Evolutionary conservation across 2,797 vertebrate species (phyloP).

Genomic region (Falco novaeseelandiae): DNA sequence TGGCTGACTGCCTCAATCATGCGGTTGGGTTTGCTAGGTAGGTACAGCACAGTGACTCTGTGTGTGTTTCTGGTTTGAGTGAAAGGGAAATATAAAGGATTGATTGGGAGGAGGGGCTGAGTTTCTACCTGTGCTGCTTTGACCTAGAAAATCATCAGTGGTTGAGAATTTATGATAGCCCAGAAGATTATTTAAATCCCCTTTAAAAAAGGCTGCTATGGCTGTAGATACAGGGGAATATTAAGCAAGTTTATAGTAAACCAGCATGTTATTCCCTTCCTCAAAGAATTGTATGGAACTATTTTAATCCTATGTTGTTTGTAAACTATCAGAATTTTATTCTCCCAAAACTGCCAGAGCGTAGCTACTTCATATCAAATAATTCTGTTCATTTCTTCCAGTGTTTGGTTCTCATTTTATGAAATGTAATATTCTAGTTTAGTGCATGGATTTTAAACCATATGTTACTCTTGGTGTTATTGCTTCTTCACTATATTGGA

Average conservation of each 20-base stretch:
- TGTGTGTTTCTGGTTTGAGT: neutral
- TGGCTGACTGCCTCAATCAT: constrained; percentile 94
- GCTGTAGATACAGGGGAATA: neutral
- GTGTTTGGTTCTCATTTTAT: neutral
- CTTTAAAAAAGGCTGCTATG: neutral
- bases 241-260: neutral
- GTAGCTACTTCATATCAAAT: neutral
- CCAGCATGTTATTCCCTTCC: neutral
- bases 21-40: constrained; percentile 96
- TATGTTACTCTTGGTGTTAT: neutral
- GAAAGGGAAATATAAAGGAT: neutral
- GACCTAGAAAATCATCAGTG: neutral
- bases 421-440: neutral
- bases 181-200: neutral
- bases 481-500: neutral
- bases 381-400: neutral
- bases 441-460: neutral
- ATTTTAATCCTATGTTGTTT: neutral
- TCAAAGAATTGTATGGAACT: neutral
- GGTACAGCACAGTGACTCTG: neutral
- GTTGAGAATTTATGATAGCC: neutral
- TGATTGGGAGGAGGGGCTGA: neutral
- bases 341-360: neutral
- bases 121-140: neutral
- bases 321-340: neutral